These are phyloP conservation scores for Elachura formosa DNA, from an alignment of 2,113 vertebrate species.

Conservation along the genomic window DNA sequence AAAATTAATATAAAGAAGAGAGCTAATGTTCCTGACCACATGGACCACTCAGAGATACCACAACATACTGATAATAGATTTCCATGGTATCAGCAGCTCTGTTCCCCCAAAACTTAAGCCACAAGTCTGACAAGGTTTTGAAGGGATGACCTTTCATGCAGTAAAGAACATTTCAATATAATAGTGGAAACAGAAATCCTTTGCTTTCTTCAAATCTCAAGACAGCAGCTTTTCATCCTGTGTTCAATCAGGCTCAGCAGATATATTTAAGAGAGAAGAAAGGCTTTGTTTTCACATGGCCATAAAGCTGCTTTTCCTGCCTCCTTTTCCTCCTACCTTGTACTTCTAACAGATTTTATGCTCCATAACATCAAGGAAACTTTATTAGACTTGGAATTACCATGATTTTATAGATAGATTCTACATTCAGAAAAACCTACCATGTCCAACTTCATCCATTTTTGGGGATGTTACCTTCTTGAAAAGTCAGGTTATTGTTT, in stretches of 20 bases:
- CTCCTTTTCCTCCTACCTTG: not conserved
- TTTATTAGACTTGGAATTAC: not conserved
- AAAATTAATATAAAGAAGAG: not conserved
- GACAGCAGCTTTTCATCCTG: conserved; percentile 54
- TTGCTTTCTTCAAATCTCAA: conserved; percentile 45
- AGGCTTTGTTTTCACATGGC: conserved; percentile 34
- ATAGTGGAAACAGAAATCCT: conserved; percentile 34
- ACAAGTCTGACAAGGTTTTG: not conserved
- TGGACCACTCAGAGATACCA: not conserved
- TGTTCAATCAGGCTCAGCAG: conserved; percentile 49
- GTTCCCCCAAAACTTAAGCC: not conserved
- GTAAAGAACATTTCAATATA: conserved; percentile 9
- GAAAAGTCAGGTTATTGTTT: not conserved
- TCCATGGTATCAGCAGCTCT: not conserved
- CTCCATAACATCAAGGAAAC: not conserved
- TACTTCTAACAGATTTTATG: conserved; percentile 22
- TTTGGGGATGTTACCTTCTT: not conserved
- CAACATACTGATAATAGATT: not conserved
- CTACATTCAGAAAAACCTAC: not conserved
- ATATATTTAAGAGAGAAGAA: conserved; percentile 55
- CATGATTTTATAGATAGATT: not conserved
- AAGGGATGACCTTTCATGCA: not conserved
- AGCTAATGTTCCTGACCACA: not conserved
- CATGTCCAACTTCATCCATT: not conserved
- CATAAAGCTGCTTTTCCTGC: conserved; percentile 31